Percentiles rank a stretch among this genome's conserved stretches.
Evolutionary conservation across 2,113 vertebrate genomes (phyloP).

Genomic region (Urocitellus parryii): DNA sequence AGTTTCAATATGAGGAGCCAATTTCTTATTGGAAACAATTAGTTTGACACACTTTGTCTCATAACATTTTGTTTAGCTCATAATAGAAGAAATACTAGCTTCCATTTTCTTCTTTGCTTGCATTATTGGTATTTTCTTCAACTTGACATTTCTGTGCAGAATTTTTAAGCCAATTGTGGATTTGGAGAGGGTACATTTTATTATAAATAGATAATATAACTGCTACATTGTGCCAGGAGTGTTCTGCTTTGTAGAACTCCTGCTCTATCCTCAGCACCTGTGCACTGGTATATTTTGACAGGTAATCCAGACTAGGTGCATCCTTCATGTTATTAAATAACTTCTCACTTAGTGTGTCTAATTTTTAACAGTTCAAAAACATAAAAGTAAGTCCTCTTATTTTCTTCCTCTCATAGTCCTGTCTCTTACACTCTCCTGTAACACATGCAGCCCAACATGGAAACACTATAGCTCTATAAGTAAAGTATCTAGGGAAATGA

Average conservation of each 20-base stretch:
- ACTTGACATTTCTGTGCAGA: neutral
- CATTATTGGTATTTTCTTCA: neutral
- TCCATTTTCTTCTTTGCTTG: neutral
- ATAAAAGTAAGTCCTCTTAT: neutral
- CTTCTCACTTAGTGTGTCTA: neutral
- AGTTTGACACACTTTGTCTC: neutral
- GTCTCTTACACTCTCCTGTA: neutral
- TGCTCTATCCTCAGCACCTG: neutral
- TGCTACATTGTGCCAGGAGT: neutral
- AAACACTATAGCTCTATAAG: neutral
- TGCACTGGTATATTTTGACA: neutral
- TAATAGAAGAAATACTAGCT: neutral
- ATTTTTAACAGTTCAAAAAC: neutral
- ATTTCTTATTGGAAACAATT: neutral
- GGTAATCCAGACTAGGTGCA: neutral
- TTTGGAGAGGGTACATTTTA: neutral
- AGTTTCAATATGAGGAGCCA: neutral
- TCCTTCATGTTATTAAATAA: neutral
- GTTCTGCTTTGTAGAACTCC: neutral
- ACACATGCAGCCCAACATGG: fast-evolving
- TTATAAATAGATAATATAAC: neutral
- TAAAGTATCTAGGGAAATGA: neutral
- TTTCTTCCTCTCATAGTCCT: neutral
- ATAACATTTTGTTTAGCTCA: neutral
- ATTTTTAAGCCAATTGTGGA: neutral